Percentiles rank a stretch among this genome's conserved stretches.
phyloP scores from a whole-genome alignment of 2,888 invertebrate genomes.

The Altica lythri region DNA sequence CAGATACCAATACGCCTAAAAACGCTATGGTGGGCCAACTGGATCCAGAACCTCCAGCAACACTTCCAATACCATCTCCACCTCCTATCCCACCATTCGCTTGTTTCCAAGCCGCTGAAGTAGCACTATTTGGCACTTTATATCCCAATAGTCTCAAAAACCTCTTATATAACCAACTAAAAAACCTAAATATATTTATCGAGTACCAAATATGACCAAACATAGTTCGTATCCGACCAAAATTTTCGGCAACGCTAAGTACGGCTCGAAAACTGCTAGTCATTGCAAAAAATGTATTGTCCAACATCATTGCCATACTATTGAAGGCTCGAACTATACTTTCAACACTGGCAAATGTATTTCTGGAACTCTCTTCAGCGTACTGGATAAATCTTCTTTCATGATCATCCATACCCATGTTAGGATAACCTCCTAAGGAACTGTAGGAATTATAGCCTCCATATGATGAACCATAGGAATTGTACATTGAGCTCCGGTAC shows the following conservation, averaged over 20 bases:
- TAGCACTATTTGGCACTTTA: conserved; percentile 52
- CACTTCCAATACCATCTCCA: conserved; percentile 43
- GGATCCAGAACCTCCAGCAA: conserved; percentile 55
- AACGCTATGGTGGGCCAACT: conserved; percentile 91
- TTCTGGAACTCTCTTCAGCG: conserved; percentile 89
- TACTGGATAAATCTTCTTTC: conserved; percentile 81
- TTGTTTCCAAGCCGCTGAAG: conserved; percentile 57
- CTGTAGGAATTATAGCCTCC: conserved; percentile 52
- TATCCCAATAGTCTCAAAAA: conserved; percentile 72
- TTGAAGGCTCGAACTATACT: conserved; percentile 82
- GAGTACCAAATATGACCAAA: conserved; percentile 88
- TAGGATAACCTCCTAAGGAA: conserved; percentile 48
- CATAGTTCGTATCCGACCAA: conserved; percentile 80
- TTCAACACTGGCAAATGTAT: conserved; percentile 94
- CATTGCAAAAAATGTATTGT: conserved; percentile 94
- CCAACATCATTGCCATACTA: conserved; percentile 94
- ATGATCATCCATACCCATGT: conserved; percentile 57
- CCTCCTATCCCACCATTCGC: conserved; percentile 53
- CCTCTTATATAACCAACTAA: conserved; percentile 81
- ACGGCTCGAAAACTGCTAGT: conserved; percentile 89
- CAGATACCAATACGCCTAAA: conserved; percentile 84
- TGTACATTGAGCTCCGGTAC: conserved; percentile 45
- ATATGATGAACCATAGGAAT: conserved; percentile 45
- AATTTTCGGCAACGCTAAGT: conserved; percentile 94
- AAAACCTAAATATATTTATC: conserved; percentile 77